Conservation (phyloP, 2,797 vertebrate species). For the Oryzias sinensis region DNA sequence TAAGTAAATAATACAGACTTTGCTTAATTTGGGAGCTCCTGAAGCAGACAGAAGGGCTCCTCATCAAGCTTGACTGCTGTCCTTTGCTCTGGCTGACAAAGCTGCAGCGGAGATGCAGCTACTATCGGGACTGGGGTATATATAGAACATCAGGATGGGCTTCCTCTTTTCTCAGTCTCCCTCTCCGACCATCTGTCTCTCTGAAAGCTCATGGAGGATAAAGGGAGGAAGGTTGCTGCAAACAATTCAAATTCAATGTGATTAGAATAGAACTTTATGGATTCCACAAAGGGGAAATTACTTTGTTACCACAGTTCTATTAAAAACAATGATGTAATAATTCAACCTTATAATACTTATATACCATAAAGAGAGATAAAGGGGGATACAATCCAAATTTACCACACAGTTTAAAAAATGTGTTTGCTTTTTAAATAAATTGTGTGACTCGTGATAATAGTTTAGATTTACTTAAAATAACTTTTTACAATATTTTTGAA, state of each 20-base stretch:
- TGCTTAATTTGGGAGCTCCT: slow-evolving; percentile 35
- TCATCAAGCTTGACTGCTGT: slow-evolving; percentile 56
- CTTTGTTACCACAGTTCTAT: too few relatives aligned
- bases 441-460: too few relatives aligned
- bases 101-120: slow-evolving; percentile 46
- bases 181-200: slow-evolving; percentile 44
- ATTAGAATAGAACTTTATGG: background rate
- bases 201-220: slow-evolving; percentile 30
- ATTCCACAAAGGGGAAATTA: too few relatives aligned
- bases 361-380: too few relatives aligned
- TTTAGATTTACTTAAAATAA: too few relatives aligned
- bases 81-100: slow-evolving; percentile 43
- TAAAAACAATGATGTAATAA: too few relatives aligned
- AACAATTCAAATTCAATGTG: slow-evolving; percentile 21
- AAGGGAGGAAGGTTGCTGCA: slow-evolving; percentile 21
- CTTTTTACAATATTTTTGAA: too few relatives aligned
- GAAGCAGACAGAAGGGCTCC: slow-evolving; percentile 59
- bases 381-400: background rate
- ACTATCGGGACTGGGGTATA: slow-evolving; percentile 61
- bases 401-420: background rate
- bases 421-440: too few relatives aligned
- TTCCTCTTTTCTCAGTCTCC: slow-evolving; percentile 46
- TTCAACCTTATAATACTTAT: slow-evolving; percentile 3
- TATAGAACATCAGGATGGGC: slow-evolving; percentile 68
- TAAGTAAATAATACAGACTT: slow-evolving; percentile 26